Evolutionary conservation across 2,888 invertebrate species (phyloP), one percentile per base, ranked within the genome.

Genomic region (Drosophila peninsularis): DNA sequence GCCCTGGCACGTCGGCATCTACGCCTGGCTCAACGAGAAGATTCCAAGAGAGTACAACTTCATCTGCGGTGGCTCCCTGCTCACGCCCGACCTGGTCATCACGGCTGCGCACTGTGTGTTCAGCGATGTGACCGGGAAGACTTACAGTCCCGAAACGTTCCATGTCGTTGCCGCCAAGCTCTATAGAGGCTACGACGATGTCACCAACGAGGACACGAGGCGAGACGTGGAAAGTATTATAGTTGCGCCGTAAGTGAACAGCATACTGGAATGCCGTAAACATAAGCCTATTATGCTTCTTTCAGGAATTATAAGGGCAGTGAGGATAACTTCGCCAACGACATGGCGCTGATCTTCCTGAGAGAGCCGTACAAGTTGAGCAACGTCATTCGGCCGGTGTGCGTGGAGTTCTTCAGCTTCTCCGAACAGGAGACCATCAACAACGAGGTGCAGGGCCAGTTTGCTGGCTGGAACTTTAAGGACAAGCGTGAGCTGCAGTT

Each of bases 31-130:
- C 65, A 68, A 37, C 37, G 85, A 86, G 53, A 67, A 42, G 45
- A n/a, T n/a, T n/a, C n/a, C n/a, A n/a, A n/a, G n/a, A n/a, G n/a
- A 53, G 27, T 79, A 69, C 17, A 74, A 66, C 34, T 86, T 88
- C 27, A 30, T 73, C 32, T 86, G 85, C 11, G 85, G 85, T 1
- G 85, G 85, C 2, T 75, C 82, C 2, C 32, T 86, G 52, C 64
- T 86, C 11, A 85, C 86, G 0, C 85, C 85, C 3, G 90, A 86
- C 17, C 27, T 89, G 17, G 60, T 86, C 3, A 70, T 86, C n/a
- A 82, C 88, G 6, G 85, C 85, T 0, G 85, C 85, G 11, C 85
- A 86, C 55, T 86, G 85, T 49, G 88, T 86, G 24, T 86, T 56
- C 47, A 78, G 82, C 19, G 72, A 82, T 30, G 71, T 60, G 0